A percentile compares a stretch with the other conserved stretches of the same genome.
Evolutionary conservation across 2,113 vertebrate genomes (phyloP).

Genomic region (Sclerurus mexicanus): DNA sequence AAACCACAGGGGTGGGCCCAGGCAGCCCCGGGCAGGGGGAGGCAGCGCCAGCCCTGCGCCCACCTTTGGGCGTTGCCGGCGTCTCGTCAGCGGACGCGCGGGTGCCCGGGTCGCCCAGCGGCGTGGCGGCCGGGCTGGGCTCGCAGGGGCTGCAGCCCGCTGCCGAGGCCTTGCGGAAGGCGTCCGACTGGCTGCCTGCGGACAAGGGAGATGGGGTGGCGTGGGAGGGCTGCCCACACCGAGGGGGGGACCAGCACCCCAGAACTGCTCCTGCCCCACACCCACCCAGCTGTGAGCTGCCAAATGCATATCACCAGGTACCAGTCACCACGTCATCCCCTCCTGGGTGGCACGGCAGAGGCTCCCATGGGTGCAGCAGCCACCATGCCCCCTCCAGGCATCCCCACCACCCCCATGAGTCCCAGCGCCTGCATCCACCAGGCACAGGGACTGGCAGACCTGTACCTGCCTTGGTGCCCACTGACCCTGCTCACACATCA

Average conservation of each 20-base stretch:
- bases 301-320: rapidly evolving
- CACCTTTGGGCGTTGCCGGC: conserved; percentile 63
- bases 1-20: background rate
- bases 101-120: conserved; percentile 55
- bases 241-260: background rate
- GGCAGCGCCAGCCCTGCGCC: background rate
- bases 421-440: background rate
- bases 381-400: rapidly evolving
- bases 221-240: background rate
- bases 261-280: background rate
- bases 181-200: conserved; percentile 77
- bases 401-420: background rate
- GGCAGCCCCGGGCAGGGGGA: background rate
- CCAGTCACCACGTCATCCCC: rapidly evolving
- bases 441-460: background rate
- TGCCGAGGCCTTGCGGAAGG: conserved; percentile 74
- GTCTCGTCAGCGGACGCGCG: conserved; percentile 55
- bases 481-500: rapidly evolving
- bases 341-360: background rate
- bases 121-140: conserved; percentile 70
- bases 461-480: rapidly evolving
- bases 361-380: background rate
- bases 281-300: background rate
- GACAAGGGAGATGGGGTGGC: conserved; percentile 46
- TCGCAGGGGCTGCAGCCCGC: conserved; percentile 75